Evolutionary conservation across 2,888 invertebrate species (phyloP).

Genomic region (Dyspetes luteomarginatus): DNA sequence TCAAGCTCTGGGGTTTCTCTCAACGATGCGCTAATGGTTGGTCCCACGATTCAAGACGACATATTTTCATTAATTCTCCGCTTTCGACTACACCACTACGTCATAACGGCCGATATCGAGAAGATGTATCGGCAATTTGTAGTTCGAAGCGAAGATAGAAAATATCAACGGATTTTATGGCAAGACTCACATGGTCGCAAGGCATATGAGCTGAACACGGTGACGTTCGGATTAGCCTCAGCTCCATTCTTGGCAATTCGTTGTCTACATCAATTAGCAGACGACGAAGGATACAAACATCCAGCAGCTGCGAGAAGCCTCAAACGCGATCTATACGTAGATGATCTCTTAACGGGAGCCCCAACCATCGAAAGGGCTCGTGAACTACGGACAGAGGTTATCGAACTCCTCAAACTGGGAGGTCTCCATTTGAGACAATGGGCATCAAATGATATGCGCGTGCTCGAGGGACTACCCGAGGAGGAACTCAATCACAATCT

Average conservation of each 20-base stretch:
- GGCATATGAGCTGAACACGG: conserved; percentile 47
- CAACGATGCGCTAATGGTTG: conserved; percentile 64
- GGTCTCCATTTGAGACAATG: conserved; percentile 19
- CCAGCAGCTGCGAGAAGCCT: conserved; percentile 60
- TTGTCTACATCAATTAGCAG: conserved; percentile 66
- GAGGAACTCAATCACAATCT: neutral
- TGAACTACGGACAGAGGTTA: conserved; percentile 18
- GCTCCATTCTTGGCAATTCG: conserved; percentile 65
- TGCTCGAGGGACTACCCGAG: neutral
- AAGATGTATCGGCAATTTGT: conserved; percentile 70
- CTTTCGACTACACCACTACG: conserved; percentile 65
- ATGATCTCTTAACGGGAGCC: conserved; percentile 70
- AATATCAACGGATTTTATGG: conserved; percentile 68
- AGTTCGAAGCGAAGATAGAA: conserved; percentile 53
- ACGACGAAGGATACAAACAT: conserved; percentile 49
- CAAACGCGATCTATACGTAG: conserved; percentile 70
- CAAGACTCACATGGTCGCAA: neutral
- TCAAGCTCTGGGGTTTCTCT: conserved; percentile 49
- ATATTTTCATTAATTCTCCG: conserved; percentile 64
- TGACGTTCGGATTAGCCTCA: conserved; percentile 54
- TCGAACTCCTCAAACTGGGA: conserved; percentile 28
- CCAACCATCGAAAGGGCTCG: neutral
- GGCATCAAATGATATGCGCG: neutral
- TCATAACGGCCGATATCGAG: conserved; percentile 68
- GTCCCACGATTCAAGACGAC: conserved; percentile 69